phyloP scores from a whole-genome alignment of 2,797 vertebrate species.

The Trematomus bernacchii region DNA sequence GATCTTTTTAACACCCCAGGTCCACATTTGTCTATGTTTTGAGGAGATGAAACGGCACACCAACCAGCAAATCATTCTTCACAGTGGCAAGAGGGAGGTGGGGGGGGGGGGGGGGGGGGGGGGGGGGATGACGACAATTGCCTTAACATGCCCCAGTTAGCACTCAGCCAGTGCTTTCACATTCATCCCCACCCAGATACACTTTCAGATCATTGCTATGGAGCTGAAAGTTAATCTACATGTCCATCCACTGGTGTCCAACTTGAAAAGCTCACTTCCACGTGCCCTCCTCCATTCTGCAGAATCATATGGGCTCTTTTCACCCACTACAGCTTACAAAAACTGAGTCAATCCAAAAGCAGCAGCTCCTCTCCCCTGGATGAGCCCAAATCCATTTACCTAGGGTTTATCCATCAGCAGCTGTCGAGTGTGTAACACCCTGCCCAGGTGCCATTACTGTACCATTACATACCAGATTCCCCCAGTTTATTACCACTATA shows the following conservation, averaged over 20 bases:
- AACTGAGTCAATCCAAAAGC: slow-evolving; percentile 69
- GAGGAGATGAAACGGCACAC: slow-evolving; percentile 68
- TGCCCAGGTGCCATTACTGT: slow-evolving; percentile 85
- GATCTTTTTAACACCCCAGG: slow-evolving; percentile 59
- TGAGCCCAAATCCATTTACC: slow-evolving; percentile 84
- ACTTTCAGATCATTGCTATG: slow-evolving; percentile 21
- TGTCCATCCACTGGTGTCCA: slow-evolving; percentile 47
- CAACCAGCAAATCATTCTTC: slow-evolving; percentile 74
- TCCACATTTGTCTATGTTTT: slow-evolving; percentile 73
- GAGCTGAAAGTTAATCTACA: slow-evolving; percentile 61
- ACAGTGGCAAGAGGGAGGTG: slow-evolving; percentile 44
- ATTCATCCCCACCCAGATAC: slow-evolving; percentile 50
- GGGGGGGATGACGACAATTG: slow-evolving; percentile 62
- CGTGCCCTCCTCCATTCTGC: slow-evolving; percentile 38
- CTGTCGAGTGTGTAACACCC: slow-evolving; percentile 81
- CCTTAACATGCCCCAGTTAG: slow-evolving; percentile 81
- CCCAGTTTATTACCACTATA: slow-evolving; percentile 86
- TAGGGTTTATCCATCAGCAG: slow-evolving; percentile 85
- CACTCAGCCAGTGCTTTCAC: slow-evolving; percentile 55
- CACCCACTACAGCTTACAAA: slow-evolving; percentile 53
- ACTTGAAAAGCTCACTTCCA: slow-evolving; percentile 58
- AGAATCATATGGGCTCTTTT: slow-evolving; percentile 37
- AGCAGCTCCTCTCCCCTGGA: slow-evolving; percentile 68
- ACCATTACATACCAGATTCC: slow-evolving; percentile 85
- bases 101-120: slow-evolving; percentile 17